These are phyloP conservation scores for Diphyllodes magnificus DNA, from an alignment of 2,113 vertebrate genomes.

Conservation along the genomic window DNA sequence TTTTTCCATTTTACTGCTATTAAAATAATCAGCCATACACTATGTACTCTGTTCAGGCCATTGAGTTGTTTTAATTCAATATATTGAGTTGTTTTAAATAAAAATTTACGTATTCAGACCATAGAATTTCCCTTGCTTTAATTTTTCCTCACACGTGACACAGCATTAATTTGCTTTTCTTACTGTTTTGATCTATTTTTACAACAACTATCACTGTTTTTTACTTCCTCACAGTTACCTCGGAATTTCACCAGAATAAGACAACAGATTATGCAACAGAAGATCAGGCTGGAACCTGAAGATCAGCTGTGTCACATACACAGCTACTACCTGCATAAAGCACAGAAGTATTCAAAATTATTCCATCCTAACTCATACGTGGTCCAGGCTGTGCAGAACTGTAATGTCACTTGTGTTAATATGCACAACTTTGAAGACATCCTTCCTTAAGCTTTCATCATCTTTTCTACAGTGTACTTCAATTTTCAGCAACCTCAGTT, in stretches of 20 bases:
- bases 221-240: background rate
- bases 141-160: background rate
- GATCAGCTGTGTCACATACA: background rate
- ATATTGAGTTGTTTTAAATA: background rate
- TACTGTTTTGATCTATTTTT: slow-evolving; percentile 40
- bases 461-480: background rate
- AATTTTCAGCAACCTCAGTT: background rate
- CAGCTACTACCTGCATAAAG: background rate
- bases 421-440: background rate
- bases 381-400: background rate
- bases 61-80: background rate
- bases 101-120: background rate
- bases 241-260: background rate
- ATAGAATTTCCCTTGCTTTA: background rate
- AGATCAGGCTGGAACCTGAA: background rate
- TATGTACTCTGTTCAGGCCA: background rate
- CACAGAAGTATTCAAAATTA: background rate
- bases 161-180: background rate
- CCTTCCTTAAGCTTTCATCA: background rate
- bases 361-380: rapidly evolving
- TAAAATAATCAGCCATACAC: background rate
- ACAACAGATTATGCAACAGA: slow-evolving; percentile 9
- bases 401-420: background rate
- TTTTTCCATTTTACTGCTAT: background rate
- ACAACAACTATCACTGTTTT: background rate